A percentile compares a stretch with the other conserved stretches of the same genome.
Evolutionary conservation across 2,113 vertebrate species (phyloP).

Genomic region (Psilopogon haemacephalus): DNA sequence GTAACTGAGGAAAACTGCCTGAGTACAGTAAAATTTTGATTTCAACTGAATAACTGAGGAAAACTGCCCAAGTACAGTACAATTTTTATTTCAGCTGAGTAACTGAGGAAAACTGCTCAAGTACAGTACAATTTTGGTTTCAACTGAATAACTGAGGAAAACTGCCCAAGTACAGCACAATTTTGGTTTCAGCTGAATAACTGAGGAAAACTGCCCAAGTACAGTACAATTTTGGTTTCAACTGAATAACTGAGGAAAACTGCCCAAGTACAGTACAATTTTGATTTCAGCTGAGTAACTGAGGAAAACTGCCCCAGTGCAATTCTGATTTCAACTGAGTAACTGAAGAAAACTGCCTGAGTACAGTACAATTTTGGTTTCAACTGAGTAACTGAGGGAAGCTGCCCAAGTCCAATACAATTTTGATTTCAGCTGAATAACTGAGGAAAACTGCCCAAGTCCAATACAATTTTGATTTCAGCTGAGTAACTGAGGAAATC

Average conservation of each 20-base stretch:
- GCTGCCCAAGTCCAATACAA: neutral
- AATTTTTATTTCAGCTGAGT: too few relatives aligned
- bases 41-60: neutral
- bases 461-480: too few relatives aligned
- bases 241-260: neutral
- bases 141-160: slow-evolving; percentile 3
- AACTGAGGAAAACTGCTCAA: slow-evolving; percentile 2
- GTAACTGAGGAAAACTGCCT: neutral
- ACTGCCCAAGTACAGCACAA: neutral
- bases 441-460: neutral
- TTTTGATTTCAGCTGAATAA: too few relatives aligned
- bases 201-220: neutral
- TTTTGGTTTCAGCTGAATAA: too few relatives aligned
- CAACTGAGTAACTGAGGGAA: slow-evolving; percentile 1
- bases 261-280: neutral
- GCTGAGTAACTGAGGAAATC: neutral
- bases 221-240: too few relatives aligned
- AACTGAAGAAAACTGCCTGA: slow-evolving; percentile 1
- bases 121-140: too few relatives aligned
- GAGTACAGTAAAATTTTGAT: neutral
- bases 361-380: too few relatives aligned
- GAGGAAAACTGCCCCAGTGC: neutral
- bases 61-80: slow-evolving; percentile 1
- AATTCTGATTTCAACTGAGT: slow-evolving; percentile 1
- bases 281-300: too few relatives aligned